Conservation (phyloP, 2,113 vertebrate genomes). For the Silurus meridionalis region DNA sequence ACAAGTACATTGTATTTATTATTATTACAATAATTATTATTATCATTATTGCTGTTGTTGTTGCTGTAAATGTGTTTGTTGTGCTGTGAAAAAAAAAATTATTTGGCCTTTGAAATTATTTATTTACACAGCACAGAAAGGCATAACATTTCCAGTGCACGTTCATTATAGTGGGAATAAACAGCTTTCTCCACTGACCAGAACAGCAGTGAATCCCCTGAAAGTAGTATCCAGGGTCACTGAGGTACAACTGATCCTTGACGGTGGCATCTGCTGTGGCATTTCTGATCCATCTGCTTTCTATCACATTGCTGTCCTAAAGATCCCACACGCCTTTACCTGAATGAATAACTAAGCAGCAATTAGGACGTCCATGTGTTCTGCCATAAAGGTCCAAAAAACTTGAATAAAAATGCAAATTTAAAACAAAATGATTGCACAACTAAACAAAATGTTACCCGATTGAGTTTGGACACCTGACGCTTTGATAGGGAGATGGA, state of each 20-base stretch:
- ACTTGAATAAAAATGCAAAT: background rate
- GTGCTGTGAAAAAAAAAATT: background rate
- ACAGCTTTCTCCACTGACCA: background rate
- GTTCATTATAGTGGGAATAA: background rate
- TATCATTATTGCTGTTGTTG: too few species aligned
- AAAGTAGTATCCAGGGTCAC: background rate
- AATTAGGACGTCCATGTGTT: background rate
- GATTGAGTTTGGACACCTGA: background rate
- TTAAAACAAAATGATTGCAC: background rate
- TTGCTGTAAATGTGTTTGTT: too few species aligned
- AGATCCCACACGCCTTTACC: background rate
- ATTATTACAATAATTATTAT: background rate
- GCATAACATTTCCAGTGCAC: background rate
- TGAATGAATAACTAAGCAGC: background rate
- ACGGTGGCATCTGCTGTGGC: background rate
- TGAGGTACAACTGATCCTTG: background rate
- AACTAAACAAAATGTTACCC: background rate
- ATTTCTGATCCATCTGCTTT: background rate
- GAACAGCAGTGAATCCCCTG: background rate
- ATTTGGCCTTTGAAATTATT: background rate
- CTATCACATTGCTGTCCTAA: background rate
- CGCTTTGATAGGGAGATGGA: too few species aligned
- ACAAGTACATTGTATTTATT: too few species aligned
- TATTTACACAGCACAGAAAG: background rate
- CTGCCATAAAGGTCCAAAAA: background rate